Evolutionary conservation across 1,140 invertebrate species (phyloP), one percentile per base, ranked within the genome.

Genomic region (Anadara kagoshimensis): DNA sequence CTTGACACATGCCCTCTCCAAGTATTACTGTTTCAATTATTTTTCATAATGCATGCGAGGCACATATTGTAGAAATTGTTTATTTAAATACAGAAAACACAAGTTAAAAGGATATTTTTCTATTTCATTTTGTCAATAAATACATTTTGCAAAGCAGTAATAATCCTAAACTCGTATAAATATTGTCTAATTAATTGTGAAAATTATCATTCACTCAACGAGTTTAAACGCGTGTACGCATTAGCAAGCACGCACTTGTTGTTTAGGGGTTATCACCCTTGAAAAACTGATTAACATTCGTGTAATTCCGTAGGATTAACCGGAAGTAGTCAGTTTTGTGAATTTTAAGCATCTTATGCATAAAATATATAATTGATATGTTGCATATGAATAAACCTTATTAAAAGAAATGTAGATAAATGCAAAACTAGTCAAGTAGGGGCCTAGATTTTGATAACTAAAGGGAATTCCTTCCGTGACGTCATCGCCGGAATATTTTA

Each of bases 401-500:
- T 47, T 11, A 20, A 29, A n/a, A 14, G 16, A n/a, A 8, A 12
- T 22, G 41, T 26, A 61, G 61, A 18, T 29, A 11, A 51, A 26
- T 7, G 7, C 1, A 58, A n/a, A 8, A 56, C 41, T 67, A n/a
- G 26, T n/a, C 2, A 58, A 29, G 20, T 8, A 67, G 11, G 41
- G 26, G 11, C 18, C 24, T 18, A 22, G 22, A 8, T 61, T 44
- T 26, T 16, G 18, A 18, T 41, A 69, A 58, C 43, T 43, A 24
- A 44, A 54, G 41, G 73, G 73, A 68, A 76, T 75, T 75, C 66
- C 73, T 59, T 56, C 26, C 41, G 51, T 78, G 69, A 78, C 73
- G 77, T 78, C 69, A 80, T 77, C 63, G 69, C 57, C 75, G 75
- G 53, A 66, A 77, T 73, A 73, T 71, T 69, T 76, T 69, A 71